These are phyloP conservation scores for Leuciscus waleckii DNA, from an alignment of 2,797 vertebrate species.

Conservation along the genomic window DNA sequence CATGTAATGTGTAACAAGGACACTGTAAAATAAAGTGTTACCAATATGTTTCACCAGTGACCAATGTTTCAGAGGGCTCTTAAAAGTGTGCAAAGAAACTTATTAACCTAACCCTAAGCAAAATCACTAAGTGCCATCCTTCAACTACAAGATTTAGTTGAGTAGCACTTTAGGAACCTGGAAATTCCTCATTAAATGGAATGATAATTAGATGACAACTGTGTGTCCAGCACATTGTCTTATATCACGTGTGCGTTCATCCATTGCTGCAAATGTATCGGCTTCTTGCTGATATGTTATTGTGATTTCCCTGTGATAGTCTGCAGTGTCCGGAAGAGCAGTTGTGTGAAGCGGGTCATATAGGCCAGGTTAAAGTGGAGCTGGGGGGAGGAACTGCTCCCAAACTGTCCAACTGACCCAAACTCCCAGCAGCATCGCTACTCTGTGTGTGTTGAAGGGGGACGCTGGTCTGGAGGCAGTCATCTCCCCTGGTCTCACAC, in stretches of 20 bases:
- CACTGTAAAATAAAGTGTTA: neutral
- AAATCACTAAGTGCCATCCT: neutral
- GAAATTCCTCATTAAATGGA: neutral
- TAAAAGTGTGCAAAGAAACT: neutral
- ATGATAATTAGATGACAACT: neutral
- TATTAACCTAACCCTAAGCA: neutral
- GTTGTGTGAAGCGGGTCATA: slow-evolving; percentile 3
- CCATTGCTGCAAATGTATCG: neutral
- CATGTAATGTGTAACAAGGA: neutral
- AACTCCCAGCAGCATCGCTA: slow-evolving; percentile 7
- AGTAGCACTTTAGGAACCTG: neutral
- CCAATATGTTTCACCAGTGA: neutral
- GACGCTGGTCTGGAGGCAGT: slow-evolving; percentile 10
- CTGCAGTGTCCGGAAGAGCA: neutral
- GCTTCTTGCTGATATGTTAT: neutral
- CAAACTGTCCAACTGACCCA: slow-evolving; percentile 34
- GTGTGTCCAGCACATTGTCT: neutral
- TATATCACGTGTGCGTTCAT: neutral
- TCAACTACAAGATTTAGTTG: neutral
- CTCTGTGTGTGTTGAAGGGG: neutral
- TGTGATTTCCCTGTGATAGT: neutral
- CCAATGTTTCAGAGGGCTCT: neutral
- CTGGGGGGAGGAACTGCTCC: slow-evolving; percentile 30
- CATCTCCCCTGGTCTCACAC: neutral
- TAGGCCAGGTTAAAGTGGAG: slow-evolving; percentile 42